Evolutionary conservation across 2,797 vertebrate genomes (phyloP).

Genomic region (Lophotriccus pileatus): DNA sequence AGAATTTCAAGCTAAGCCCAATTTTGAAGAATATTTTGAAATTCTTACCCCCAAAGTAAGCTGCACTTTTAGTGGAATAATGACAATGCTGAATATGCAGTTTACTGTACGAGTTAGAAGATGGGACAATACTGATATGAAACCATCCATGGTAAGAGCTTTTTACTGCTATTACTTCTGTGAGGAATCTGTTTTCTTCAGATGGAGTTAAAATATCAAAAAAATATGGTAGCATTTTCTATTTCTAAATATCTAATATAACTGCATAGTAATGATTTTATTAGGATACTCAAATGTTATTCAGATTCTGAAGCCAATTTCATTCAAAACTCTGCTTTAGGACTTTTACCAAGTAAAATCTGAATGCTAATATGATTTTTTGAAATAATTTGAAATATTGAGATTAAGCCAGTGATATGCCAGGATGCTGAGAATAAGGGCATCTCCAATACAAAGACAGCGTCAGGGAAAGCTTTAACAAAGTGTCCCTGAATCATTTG

Average conservation of each 20-base stretch:
- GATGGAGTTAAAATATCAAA: background rate
- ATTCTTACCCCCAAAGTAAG: conserved; percentile 91
- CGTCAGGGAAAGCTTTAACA: background rate
- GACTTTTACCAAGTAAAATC: background rate
- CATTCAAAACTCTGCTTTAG: background rate
- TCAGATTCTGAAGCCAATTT: background rate
- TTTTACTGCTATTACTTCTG: background rate
- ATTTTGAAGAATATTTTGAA: conserved; percentile 90
- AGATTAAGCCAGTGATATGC: background rate
- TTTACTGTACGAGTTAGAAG: conserved; percentile 90
- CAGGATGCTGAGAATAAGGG: background rate
- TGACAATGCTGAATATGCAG: conserved; percentile 97
- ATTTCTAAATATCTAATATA: background rate
- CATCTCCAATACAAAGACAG: background rate
- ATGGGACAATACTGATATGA: conserved; percentile 78
- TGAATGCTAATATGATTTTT: background rate
- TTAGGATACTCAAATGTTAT: background rate
- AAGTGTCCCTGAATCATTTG: background rate
- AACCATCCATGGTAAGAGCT: conserved; percentile 86
- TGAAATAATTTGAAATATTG: background rate
- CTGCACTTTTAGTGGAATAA: conserved; percentile 91
- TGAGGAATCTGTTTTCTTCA: background rate
- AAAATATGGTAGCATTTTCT: background rate
- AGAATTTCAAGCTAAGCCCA: conserved; percentile 83
- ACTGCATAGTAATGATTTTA: background rate